Base-by-base conservation (phyloP, 1,140 invertebrate species). In the Maconellicoccus hirsutus region DNA sequence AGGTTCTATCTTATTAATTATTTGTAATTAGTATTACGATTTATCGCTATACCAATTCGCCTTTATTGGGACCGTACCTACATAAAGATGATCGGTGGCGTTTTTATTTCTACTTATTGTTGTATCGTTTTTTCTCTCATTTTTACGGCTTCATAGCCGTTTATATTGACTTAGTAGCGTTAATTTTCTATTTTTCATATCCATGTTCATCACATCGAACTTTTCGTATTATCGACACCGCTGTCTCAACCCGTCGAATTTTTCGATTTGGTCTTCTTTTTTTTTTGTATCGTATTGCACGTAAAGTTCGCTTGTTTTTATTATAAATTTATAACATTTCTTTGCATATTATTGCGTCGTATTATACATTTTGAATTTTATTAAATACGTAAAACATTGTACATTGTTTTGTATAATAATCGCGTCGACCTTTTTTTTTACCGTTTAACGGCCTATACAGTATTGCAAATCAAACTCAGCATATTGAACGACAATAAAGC, bases 171-270 rank as follows among this genome's bases (percentile, higher is more conserved):
- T 52, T 52, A 52, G 42, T 52, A 52, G 42, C 42, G 42, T 52
- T 52, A 52, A 52, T 52, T 52, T 52, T 52, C 42, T 52, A 52
- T 52, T 52, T 52, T 52, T 52, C 42, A 52, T 52, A 52, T 52
- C 42, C 42, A 8, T 16, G n/a, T 52, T 52, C 42, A 16, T 52
- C n/a, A 19, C 3, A 3, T 3, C 42, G n/a, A 52, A 52, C n/a
- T 52, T 52, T 52, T 52, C 42, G 3, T 52, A 52, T 52, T 52
- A 52, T 52, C 42, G 42, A 19, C 10, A 52, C n/a, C n/a, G 42
- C 42, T 52, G 12, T 19, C 42, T 52, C n/a, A n/a, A n/a, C n/a
- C n/a, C n/a, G n/a, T 52, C 42, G n/a, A 52, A 19, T 8, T 16
- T 52, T 52, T 52, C 42, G 42, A 16, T 14, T 52, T 52, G 42